Evolutionary conservation across 2,888 invertebrate species (phyloP).

Genomic region (Stenurella melanura): DNA sequence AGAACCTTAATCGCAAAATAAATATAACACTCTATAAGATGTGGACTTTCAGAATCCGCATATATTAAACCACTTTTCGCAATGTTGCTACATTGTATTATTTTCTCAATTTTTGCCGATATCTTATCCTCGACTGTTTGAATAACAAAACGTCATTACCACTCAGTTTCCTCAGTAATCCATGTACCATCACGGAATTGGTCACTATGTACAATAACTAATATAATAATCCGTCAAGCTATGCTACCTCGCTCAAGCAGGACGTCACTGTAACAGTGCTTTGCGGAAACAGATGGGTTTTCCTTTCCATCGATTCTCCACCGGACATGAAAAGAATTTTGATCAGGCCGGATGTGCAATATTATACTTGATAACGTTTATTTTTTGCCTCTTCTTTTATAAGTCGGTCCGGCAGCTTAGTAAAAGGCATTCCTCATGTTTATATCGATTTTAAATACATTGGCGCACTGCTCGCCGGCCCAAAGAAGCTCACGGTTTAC

Average conservation of each 20-base stretch:
- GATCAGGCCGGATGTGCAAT: conserved; percentile 63
- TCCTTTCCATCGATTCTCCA: conserved; percentile 62
- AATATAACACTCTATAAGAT: too few relatives aligned
- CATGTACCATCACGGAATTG: neutral
- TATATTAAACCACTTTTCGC: neutral
- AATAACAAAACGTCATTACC: too few relatives aligned
- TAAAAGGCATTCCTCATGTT: conserved; percentile 57
- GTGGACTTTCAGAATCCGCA: too few relatives aligned
- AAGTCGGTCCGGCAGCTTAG: conserved; percentile 45
- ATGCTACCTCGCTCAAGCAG: neutral
- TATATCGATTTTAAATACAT: conserved; percentile 47
- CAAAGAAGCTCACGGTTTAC: too few relatives aligned
- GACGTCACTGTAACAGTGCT: conserved; percentile 50
- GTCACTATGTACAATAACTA: neutral
- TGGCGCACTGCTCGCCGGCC: conserved; percentile 13
- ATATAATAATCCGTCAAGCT: conserved; percentile 22
- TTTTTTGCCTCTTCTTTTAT: conserved; percentile 57
- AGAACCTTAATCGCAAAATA: too few relatives aligned
- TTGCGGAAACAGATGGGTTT: conserved; percentile 61
- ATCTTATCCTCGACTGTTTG: neutral
- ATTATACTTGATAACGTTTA: conserved; percentile 65
- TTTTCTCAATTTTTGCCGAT: neutral
- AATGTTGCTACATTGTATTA: neutral
- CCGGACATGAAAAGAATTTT: conserved; percentile 65
- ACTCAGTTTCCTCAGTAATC: too few relatives aligned